Base-by-base conservation (phyloP, 2,797 vertebrate species). In the Myripristis murdjan region DNA sequence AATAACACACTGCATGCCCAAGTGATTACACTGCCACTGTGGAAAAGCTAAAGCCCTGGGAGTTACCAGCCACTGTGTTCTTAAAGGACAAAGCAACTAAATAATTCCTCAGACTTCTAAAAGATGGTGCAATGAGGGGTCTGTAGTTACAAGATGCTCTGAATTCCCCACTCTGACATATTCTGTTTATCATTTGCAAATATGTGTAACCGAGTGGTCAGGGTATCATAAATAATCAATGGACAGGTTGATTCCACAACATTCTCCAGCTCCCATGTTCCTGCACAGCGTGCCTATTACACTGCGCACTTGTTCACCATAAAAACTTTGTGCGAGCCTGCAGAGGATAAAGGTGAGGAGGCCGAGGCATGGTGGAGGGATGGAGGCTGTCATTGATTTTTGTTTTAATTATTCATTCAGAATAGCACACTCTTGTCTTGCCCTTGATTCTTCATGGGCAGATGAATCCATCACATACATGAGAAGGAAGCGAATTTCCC, bases 381-480 rank as follows among this genome's bases (percentile, higher is more conserved):
- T 59, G 24, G 64, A 60, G 59, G 11, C 35, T n/a, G 47, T 31
- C 79, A 83, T 83, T 78, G 84, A 84, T 86, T 87, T 73, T 37
- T 24, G 53, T 49, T 72, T 91, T 44, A 80, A 87, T 89, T 79
- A 87, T 87, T 85, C 55, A 87, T 89, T 65, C 79, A 23, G 18
- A 57, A 57, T 64, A 44, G n/a, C 64, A 7, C 46, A 31, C 70
- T 63, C 49, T 41, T 68, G 54, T 64, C 70, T 69, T 31, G 20
- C 55, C 47, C 37, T 20, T 14, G 35, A 53, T 54, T 66, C 49
- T 51, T 70, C 59, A 57, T 26, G 57, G 64, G 46, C 28, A 46
- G n/a, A 33, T 41, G 43, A 75, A 75, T 85, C 79, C 79, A 81
- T 79, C 68, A 59, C 55, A 20, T 73, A 56, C 72, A 69, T 20